Base-by-base conservation (phyloP, 2,113 vertebrate genomes). In the Plecturocebus donacophilus region DNA sequence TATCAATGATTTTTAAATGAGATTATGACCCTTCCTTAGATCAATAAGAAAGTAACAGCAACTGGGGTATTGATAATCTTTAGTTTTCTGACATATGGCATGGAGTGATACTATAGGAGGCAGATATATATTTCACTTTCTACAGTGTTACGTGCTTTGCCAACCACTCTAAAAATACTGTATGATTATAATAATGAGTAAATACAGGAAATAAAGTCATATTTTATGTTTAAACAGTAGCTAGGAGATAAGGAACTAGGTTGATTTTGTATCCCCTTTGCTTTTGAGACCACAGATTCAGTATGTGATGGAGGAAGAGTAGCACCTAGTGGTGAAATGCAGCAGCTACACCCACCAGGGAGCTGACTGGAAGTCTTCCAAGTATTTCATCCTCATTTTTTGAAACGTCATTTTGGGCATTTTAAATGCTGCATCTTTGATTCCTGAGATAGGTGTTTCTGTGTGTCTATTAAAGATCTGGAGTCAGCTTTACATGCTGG, bases 321-420 rank as follows among this genome's bases (percentile, higher is more conserved):
- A 89, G 0, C 99, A 98, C 83, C 99, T 99, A 98, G 98, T 97
- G 99, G 98, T 94, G 2, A 0, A 9, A 71, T 32, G n/a, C 2
- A 6, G 35, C 20, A 95, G 81, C 80, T 98, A 97, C 98, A 97
- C 16, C 83, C 82, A 73, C 32, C 56, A 35, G 32, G 40, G 4
- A 71, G 13, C 10, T 0, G 14, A 27, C 10, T 4, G 7, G 38
- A 95, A 73, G 2, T 71, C 56, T 75, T 38, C 21, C 32, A 45
- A 90, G 35, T 8, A 21, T 27, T 83, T 70, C 52, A 70, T n/a
- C 35, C n/a, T 66, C 61, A 38, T 82, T 79, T 79, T 79, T n/a
- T 0, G 23, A 95, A 73, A 14, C 1, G 5, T 32, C 6, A 23
- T 49, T 84, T 56, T 42, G 27, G 23, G 42, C 45, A 42, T 88